Evolutionary conservation across 2,888 invertebrate genomes (phyloP), one percentile per base, ranked within the genome.

Genomic region (Melanargia galathea): DNA sequence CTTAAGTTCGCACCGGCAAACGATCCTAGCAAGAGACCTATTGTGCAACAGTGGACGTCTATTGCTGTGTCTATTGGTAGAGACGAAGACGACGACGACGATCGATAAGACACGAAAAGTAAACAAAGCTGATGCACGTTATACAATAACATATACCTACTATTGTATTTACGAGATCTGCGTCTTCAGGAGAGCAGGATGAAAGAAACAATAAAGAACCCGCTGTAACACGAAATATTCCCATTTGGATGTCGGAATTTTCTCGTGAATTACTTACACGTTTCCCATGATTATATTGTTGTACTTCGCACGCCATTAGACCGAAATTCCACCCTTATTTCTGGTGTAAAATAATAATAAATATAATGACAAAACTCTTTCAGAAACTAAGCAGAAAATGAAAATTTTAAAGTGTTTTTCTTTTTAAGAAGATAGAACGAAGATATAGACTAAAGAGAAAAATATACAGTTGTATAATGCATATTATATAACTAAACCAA

Each of bases 101-200:
- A n/a, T n/a, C n/a, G n/a, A n/a, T n/a, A n/a, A n/a, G n/a, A n/a
- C n/a, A 43, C 16, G 8, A 6, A 16, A 43, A 16, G 8, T 2
- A n/a, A 43, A 8, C 13, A 18, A 8, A 43, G 43, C 8, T 16
- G 43, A 43, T 18, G 18, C 18, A 30, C 13, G 22, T 38, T 43
- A 56, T 56, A 56, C n/a, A 56, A 43, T 56, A 43, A 8, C 40
- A 18, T 56, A n/a, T n/a, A n/a, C n/a, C n/a, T n/a, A 43, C 55
- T 56, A 43, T n/a, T 11, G 43, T 43, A 56, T 56, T 56, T 40
- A 56, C 16, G 40, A 56, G 55, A 56, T 10, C 43, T 1, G 24
- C 13, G 55, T 16, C 26, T n/a, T 18, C 55, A 11, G 26, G 24
- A 22, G 54, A 54, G 43, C n/a, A 43, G 8, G 40, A 22, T n/a